Base-by-base conservation (phyloP, 2,113 vertebrate genomes). In the Seriola quinqueradiata region DNA sequence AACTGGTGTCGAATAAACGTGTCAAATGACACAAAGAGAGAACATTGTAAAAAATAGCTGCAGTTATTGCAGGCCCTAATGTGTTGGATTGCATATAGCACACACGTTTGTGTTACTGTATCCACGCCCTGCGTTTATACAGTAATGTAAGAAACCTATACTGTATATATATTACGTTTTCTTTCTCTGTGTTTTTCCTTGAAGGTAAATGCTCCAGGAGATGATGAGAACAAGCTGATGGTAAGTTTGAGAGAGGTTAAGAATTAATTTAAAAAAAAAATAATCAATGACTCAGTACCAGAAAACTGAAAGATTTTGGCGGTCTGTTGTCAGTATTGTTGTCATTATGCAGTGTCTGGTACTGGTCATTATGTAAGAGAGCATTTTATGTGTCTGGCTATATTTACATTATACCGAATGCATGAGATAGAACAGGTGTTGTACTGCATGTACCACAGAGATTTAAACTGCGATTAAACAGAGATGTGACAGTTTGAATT, bases 141-240 rank as follows among this genome's bases (percentile, higher is more conserved):
- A 23, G 8, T 23, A 23, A 10, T n/a, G 11, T 16, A 57, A 25
- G 25, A 57, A 25, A 23, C 9, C 36, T 75, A 13, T 42, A 14
- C 17, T 58, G 46, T 77, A 32, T 6, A 69, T 65, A 14, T 34
- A 3, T 21, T n/a, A 11, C 75, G 14, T 70, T 66, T 77, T 52
- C 64, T 58, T 58, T 63, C 10, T 77, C 25, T 83, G 42, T 89
- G 32, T 83, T 77, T 75, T 52, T 55, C 19, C n/a, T 13, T 59
- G 13, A 84, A 95, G 95, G 84, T 77, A 13, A 77, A 19, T 21
- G 36, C 1, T 28, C 52, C 79, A 8, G 83, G 0, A 67, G 87
- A 92, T 19, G 94, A 95, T 8, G 95, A 93, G 60, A 94, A 92
- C 92, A 95, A 94, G 81, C 88, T 95, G 52, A 93, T 52, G 57